Evolutionary conservation across 2,113 vertebrate species (phyloP), one percentile per base, ranked within the genome.

Genomic region (Hydrochoerus hydrochaeris): DNA sequence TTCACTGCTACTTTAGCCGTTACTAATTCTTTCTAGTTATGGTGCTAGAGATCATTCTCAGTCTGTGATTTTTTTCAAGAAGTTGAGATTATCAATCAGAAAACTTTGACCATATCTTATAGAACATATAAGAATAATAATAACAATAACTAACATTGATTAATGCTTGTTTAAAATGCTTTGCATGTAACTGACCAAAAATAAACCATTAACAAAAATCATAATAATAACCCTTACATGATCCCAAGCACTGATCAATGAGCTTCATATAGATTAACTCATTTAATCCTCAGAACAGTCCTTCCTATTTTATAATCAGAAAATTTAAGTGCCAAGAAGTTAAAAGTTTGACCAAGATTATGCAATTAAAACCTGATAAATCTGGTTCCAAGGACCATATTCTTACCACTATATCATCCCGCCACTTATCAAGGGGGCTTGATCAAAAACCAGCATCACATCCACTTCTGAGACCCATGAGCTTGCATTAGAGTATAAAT

Each of bases 241-340:
- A 75, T 58, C 52, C 28, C 92, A 95, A 57, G n/a, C 60, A 24
- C 38, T 58, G 20, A 49, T 32, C 77, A 4, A 4, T 17, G 46
- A 10, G n/a, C 5, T 91, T 90, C 49, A 28, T 3, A 19, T 30
- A 5, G 6, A 10, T 22, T 7, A 49, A 85, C 7, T 78, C 6
- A 35, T 54, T 73, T n/a, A 89, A 71, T 75, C 75, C 69, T 95
- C 30, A 90, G 24, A 87, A 57, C 60, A 95, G n/a, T 20, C 8
- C 1, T 41, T 17, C 0, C 32, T 3, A 83, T 16, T 69, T 19
- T 44, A 14, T 62, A 91, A 85, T 84, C 65, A 91, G 24, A n/a
- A 97, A 97, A 94, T 8, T 5, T 30, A 97, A 91, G 38, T 17
- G 80, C 20, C 63, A 62, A 57, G 14, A 92, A 71, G 24, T 78